Evolutionary conservation across 2,888 invertebrate genomes (phyloP).

Genomic region (Leistus spinibarbis): DNA sequence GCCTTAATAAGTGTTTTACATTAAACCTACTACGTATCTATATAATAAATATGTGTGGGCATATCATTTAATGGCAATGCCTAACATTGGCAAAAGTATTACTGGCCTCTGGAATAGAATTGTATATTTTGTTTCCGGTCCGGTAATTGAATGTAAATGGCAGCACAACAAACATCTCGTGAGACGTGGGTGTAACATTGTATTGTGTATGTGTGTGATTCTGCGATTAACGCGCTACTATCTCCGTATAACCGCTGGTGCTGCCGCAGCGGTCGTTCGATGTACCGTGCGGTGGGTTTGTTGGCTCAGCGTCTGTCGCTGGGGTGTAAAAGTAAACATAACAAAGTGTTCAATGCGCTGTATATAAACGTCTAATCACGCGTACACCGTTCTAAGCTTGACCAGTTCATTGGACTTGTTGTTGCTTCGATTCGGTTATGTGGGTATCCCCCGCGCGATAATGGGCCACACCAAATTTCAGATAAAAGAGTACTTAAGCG

Average conservation of each 20-base stretch:
- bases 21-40: too few species aligned
- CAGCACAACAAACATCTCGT: conserved; percentile 1
- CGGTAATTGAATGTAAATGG: conserved; percentile 5
- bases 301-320: conserved; percentile 11
- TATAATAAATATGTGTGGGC: too few species aligned
- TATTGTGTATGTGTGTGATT: not conserved
- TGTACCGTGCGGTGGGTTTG: not conserved
- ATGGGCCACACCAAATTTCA: too few species aligned
- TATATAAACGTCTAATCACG: conserved; percentile 33
- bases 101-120: not conserved
- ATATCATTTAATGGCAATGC: too few species aligned
- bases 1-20: too few species aligned
- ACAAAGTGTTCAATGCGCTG: conserved; percentile 35
- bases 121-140: conserved; percentile 6
- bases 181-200: not conserved
- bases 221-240: not conserved
- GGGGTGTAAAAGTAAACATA: conserved; percentile 23
- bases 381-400: conserved; percentile 7
- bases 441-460: too few species aligned
- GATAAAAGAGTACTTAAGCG: too few species aligned
- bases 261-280: not conserved
- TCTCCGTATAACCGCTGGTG: not conserved
- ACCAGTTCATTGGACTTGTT: not conserved
- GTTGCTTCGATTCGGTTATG: too few species aligned
- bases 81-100: not conserved